A percentile compares a stretch with the other conserved stretches of the same genome.
These are phyloP conservation scores for Drosophila orena DNA, from an alignment of 1,140 invertebrate species.

Conservation along the genomic window DNA sequence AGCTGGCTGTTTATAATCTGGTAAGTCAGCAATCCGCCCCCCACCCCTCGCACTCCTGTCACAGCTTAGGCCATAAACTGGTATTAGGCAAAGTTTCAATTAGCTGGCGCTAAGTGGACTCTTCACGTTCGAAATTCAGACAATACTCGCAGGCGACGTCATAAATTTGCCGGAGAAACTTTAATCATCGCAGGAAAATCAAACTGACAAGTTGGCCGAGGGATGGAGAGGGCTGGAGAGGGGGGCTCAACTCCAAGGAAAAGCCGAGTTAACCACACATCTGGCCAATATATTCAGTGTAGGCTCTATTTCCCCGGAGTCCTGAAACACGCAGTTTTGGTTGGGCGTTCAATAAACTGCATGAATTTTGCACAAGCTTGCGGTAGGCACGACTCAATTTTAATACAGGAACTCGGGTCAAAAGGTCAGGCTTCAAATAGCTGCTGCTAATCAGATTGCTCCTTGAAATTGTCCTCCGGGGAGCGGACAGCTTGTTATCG, in stretches of 20 bases:
- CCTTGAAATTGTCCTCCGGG: background rate
- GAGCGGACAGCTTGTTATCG: background rate
- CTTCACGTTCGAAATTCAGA: constrained; percentile 1
- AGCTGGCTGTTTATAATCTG: constrained; percentile 79
- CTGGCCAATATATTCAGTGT: constrained; percentile 30
- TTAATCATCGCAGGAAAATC: constrained; percentile 27
- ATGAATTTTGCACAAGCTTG: constrained; percentile 37
- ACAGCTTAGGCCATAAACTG: constrained; percentile 64
- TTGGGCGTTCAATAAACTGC: constrained; percentile 47
- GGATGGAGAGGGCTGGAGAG: background rate
- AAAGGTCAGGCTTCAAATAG: too few species aligned
- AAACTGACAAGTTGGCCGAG: background rate
- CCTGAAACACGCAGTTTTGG: constrained; percentile 5
- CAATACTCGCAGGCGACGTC: background rate
- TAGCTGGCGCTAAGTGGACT: constrained; percentile 63
- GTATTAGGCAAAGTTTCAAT: constrained; percentile 74
- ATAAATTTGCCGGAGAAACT: background rate
- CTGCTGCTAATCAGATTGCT: background rate
- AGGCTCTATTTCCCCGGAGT: constrained; percentile 30
- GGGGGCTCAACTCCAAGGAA: background rate
- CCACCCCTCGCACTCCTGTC: background rate
- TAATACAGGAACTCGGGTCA: too few species aligned
- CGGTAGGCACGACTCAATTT: constrained; percentile 1
- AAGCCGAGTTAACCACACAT: constrained; percentile 21
- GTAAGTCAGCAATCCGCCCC: constrained; percentile 43